Evolutionary conservation across 2,113 vertebrate species (phyloP).

Genomic region (Pteropus alecto): DNA sequence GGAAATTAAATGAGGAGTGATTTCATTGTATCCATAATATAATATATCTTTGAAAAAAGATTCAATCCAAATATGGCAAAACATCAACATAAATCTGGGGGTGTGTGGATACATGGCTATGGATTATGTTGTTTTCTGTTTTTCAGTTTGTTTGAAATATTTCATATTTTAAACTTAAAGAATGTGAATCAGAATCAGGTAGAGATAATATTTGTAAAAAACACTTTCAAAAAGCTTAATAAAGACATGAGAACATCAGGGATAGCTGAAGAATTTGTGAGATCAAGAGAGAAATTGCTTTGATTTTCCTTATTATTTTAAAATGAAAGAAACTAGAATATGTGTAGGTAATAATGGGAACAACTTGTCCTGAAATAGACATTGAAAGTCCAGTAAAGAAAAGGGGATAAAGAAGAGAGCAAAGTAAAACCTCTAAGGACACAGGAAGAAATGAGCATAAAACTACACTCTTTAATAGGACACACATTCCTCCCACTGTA

Average conservation of each 20-base stretch:
- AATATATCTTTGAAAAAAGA: background rate
- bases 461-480: background rate
- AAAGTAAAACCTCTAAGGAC: background rate
- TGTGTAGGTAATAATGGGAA: background rate
- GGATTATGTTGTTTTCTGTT: background rate
- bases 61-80: background rate
- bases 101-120: fast-evolving
- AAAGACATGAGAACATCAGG: background rate
- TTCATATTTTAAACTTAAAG: background rate
- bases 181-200: background rate
- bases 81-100: background rate
- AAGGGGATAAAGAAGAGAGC: background rate
- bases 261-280: background rate
- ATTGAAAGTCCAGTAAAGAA: background rate
- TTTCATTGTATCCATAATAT: background rate
- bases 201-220: background rate
- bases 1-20: background rate
- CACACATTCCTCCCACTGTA: background rate
- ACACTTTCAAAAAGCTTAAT: background rate
- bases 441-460: background rate
- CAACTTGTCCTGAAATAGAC: background rate
- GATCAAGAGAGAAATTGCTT: background rate
- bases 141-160: background rate
- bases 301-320: background rate
- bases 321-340: background rate